phyloP scores from a whole-genome alignment of 2,888 invertebrate species.

The Eilema depressum region DNA sequence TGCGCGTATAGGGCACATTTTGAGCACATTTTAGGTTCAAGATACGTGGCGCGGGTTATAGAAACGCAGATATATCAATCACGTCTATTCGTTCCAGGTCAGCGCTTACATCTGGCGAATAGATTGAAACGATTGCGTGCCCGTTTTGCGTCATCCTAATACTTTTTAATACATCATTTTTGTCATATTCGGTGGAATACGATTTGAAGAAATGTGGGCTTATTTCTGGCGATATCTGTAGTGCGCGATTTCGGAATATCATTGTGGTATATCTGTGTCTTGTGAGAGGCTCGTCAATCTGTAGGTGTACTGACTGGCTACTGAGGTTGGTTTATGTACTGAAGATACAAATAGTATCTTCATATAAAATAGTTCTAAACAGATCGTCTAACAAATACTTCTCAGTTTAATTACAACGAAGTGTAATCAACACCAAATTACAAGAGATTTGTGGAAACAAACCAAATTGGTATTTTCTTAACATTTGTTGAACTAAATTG shows the following conservation, averaged over 20 bases:
- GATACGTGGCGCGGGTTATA: too few relatives aligned
- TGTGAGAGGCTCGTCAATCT: too few relatives aligned
- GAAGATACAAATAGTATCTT: too few relatives aligned
- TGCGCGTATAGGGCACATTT: too few relatives aligned
- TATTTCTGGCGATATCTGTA: not conserved
- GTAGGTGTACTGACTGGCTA: too few relatives aligned
- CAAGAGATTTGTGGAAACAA: not conserved
- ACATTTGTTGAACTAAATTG: not conserved
- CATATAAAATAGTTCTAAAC: too few relatives aligned
- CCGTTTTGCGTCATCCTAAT: not conserved
- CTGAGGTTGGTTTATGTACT: too few relatives aligned
- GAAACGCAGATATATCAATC: conserved; percentile 13
- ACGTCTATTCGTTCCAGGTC: conserved; percentile 24
- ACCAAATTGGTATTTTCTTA: not conserved
- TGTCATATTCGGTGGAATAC: not conserved
- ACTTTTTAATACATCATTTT: not conserved
- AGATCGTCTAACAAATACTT: not conserved
- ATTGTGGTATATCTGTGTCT: too few relatives aligned
- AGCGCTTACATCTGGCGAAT: conserved; percentile 21
- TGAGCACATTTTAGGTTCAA: too few relatives aligned
- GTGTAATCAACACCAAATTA: not conserved
- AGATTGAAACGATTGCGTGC: conserved; percentile 19
- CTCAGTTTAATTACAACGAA: not conserved
- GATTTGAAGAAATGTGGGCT: not conserved
- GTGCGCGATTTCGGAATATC: not conserved